Conservation (phyloP, 2,113 vertebrate species). For the Arizona elegans region DNA sequence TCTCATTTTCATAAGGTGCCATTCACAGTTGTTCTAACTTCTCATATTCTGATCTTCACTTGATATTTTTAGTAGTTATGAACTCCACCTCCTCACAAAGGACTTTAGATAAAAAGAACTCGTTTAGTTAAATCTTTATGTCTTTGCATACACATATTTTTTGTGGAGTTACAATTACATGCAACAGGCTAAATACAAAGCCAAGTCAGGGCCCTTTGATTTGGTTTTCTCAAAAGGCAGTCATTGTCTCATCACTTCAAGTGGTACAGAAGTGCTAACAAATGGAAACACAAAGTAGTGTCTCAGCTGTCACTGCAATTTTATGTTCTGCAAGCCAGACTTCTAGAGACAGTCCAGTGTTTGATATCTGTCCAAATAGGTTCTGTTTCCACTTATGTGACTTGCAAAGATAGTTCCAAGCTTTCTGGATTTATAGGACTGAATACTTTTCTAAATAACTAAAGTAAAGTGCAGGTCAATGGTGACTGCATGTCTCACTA, state of each 20-base stretch:
- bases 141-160: not conserved
- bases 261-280: conserved; percentile 20
- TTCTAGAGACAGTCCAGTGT: conserved; percentile 5
- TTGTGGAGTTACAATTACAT: not conserved
- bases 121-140: not conserved
- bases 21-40: not conserved
- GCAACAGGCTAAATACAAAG: not conserved
- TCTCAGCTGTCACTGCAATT: conserved; percentile 19
- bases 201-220: conserved; percentile 1
- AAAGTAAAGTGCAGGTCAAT: not conserved
- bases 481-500: not conserved
- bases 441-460: not conserved
- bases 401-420: not conserved
- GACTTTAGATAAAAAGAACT: not conserved
- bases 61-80: not conserved
- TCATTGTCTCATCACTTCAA: conserved; percentile 14
- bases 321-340: not conserved
- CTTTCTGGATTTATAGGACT: not conserved
- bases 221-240: conserved; percentile 15
- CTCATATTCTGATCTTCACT: not conserved
- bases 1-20: not conserved
- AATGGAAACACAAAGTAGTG: conserved; percentile 1
- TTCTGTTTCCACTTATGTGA: conserved; percentile 14
- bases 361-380: conserved; percentile 24
- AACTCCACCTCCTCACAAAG: not conserved